Conservation (phyloP, 2,113 vertebrate genomes). For the Phalacrocorax carbo region DNA sequence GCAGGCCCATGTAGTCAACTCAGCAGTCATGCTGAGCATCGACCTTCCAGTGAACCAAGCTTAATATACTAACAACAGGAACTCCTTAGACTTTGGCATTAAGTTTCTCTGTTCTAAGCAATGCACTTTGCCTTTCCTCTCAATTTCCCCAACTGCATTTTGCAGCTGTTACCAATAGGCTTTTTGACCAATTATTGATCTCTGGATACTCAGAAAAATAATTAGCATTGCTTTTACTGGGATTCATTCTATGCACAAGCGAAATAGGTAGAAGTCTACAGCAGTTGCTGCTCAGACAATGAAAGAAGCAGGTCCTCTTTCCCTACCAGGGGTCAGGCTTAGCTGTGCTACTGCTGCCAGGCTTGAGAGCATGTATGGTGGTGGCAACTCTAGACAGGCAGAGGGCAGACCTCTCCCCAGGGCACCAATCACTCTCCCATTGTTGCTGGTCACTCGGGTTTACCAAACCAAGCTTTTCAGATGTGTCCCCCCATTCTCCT, state of each 20-base stretch:
- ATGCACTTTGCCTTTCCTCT: neutral
- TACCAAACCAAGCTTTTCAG: neutral
- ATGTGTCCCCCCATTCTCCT: fast-evolving
- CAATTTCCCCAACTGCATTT: neutral
- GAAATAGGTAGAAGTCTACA: neutral
- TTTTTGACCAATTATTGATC: neutral
- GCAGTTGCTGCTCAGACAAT: neutral
- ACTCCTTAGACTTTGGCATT: neutral
- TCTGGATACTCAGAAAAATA: neutral
- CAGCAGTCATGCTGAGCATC: neutral
- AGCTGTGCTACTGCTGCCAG: neutral
- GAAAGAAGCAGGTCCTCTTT: neutral
- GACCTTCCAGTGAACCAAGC: neutral
- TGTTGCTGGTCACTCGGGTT: neutral
- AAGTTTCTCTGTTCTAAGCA: neutral
- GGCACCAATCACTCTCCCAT: fast-evolving
- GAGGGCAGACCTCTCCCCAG: neutral
- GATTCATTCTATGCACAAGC: neutral
- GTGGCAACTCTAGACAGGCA: neutral
- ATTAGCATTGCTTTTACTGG: neutral
- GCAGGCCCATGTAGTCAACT: neutral
- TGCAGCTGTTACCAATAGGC: neutral
- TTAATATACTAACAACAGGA: neutral
- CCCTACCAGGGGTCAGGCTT: neutral
- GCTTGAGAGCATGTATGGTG: neutral